Evolutionary conservation across 2,888 invertebrate species (phyloP).

Genomic region (Meteorus cinctellus): DNA sequence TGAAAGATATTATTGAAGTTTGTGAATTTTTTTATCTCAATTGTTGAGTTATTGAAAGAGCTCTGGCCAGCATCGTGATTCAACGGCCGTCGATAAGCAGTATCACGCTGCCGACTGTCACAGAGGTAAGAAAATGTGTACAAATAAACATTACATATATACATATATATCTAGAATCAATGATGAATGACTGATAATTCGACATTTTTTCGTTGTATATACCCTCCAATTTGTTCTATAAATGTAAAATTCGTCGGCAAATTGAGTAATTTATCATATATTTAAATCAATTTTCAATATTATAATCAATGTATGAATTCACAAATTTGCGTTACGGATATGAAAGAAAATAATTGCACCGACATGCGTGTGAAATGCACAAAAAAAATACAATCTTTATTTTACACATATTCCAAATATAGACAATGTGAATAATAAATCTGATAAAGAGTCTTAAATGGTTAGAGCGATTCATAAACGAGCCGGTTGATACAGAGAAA

Average conservation of each 20-base stretch:
- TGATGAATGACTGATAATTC: neutral
- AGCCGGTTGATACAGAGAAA: neutral
- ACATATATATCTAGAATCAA: neutral
- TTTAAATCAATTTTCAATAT: neutral
- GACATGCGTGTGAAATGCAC: neutral
- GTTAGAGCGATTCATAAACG: conserved; percentile 3
- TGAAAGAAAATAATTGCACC: neutral
- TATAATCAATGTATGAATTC: neutral
- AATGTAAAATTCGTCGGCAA: neutral
- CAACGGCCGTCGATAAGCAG: conserved; percentile 41
- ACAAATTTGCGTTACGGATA: neutral
- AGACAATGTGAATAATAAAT: conserved; percentile 3
- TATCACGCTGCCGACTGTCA: conserved; percentile 67
- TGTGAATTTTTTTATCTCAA: conserved; percentile 9
- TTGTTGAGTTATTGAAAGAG: neutral
- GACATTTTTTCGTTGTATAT: neutral
- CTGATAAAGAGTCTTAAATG: conserved; percentile 2
- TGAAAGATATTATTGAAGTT: neutral
- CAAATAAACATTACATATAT: neutral
- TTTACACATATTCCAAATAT: neutral
- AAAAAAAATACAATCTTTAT: neutral
- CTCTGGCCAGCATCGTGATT: conserved; percentile 11
- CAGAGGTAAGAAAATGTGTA: conserved; percentile 62
- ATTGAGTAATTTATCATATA: neutral
- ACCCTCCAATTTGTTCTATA: neutral